Evolutionary conservation across 2,113 vertebrate species (phyloP).

Genomic region (Misgurnus anguillicaudatus): DNA sequence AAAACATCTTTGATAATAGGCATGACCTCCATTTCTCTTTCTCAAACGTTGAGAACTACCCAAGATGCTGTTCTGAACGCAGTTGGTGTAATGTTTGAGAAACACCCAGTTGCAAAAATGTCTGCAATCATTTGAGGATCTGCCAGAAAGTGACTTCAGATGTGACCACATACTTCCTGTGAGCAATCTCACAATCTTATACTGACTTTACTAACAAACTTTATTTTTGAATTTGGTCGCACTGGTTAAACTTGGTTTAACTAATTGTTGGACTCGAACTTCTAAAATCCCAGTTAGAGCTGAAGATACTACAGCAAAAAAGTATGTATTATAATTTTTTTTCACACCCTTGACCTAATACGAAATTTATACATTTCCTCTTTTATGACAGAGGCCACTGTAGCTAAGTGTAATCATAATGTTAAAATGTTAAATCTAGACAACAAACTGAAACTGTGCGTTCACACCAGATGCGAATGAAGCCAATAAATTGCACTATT

Average conservation of each 20-base stretch:
- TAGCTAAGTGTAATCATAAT: too few relatives aligned
- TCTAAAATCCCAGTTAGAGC: too few relatives aligned
- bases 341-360: too few relatives aligned
- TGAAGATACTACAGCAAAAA: too few relatives aligned
- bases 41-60: constrained; percentile 3
- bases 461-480: too few relatives aligned
- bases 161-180: constrained; percentile 17
- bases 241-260: background rate
- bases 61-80: constrained; percentile 56
- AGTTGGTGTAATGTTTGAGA: constrained; percentile 62
- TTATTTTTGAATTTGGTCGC: background rate
- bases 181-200: background rate
- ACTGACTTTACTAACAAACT: background rate
- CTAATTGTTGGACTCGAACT: too few relatives aligned
- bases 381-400: too few relatives aligned
- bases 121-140: constrained; percentile 33
- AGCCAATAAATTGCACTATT: too few relatives aligned
- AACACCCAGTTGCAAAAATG: constrained; percentile 51
- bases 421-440: too few relatives aligned
- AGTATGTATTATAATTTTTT: too few relatives aligned
- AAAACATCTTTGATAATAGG: constrained; percentile 15
- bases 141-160: constrained; percentile 44
- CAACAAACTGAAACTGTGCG: too few relatives aligned
- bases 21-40: background rate
- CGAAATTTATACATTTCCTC: too few relatives aligned